Percentiles rank a stretch among this genome's conserved stretches.
phyloP scores from a whole-genome alignment of 2,888 invertebrate genomes.

The Ophion obscuratus region DNA sequence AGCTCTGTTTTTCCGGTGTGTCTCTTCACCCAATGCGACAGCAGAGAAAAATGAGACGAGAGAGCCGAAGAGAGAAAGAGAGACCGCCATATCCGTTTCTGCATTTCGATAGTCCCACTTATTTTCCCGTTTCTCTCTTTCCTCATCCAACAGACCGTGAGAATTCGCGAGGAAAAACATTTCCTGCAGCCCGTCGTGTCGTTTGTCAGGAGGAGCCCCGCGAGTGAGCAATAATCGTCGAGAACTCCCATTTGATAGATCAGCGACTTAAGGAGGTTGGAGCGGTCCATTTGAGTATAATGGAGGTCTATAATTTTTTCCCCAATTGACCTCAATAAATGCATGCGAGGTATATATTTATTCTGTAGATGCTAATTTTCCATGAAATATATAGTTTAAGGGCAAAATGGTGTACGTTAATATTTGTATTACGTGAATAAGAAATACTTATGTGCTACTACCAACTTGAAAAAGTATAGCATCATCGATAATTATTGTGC shows the following conservation, averaged over 20 bases:
- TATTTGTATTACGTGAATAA: too few species aligned
- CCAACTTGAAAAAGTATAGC: too few species aligned
- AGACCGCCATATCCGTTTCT: constrained; percentile 36
- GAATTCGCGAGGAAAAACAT: constrained; percentile 9
- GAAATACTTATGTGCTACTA: too few species aligned
- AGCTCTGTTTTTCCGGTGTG: constrained; percentile 57
- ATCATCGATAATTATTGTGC: too few species aligned
- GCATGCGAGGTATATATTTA: too few species aligned
- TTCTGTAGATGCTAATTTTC: too few species aligned
- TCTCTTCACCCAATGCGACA: constrained; percentile 38
- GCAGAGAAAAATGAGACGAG: neutral
- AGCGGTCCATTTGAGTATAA: too few species aligned
- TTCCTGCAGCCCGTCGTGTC: neutral
- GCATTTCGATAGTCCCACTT: constrained; percentile 36
- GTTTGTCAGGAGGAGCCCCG: constrained; percentile 15
- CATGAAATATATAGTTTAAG: too few species aligned
- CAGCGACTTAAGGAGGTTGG: neutral
- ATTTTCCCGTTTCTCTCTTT: constrained; percentile 46
- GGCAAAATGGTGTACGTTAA: too few species aligned
- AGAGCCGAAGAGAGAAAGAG: neutral
- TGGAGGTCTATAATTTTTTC: too few species aligned
- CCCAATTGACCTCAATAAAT: too few species aligned
- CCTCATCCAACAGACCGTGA: constrained; percentile 1
- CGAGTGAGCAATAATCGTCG: constrained; percentile 28
- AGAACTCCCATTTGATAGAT: constrained; percentile 38